phyloP scores from a whole-genome alignment of 2,888 invertebrate species.

The Venustoraphidia nigricollis region DNA sequence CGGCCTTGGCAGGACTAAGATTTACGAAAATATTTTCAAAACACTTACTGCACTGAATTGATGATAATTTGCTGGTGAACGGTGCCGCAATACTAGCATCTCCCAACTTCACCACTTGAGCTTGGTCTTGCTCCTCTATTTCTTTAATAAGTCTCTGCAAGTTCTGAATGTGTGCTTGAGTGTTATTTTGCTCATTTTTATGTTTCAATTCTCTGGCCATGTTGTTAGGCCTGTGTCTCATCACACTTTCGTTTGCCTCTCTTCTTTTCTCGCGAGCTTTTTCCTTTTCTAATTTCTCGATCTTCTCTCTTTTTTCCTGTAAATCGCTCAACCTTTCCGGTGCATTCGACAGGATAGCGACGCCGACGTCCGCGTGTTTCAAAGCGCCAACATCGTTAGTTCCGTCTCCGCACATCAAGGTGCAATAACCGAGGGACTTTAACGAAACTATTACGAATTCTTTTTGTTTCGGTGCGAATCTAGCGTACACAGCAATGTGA shows the following conservation, averaged over 20 bases:
- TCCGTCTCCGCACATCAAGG: conserved; percentile 99
- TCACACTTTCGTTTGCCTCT: conserved; percentile 13
- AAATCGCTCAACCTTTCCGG: conserved; percentile 39
- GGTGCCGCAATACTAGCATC: conserved; percentile 99
- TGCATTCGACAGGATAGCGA: conserved; percentile 75
- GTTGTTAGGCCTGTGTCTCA: conserved; percentile 11
- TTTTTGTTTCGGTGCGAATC: conserved; percentile 98
- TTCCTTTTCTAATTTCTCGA: conserved; percentile 15
- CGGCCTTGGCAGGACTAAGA: not conserved
- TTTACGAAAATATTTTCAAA: conserved; percentile 2
- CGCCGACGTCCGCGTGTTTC: conserved; percentile 96
- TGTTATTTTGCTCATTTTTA: conserved; percentile 18
- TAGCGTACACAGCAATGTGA: conserved; percentile 80
- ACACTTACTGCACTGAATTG: conserved; percentile 81
- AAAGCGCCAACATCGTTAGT: conserved; percentile 99
- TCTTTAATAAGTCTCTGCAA: conserved; percentile 62
- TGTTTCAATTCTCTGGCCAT: conserved; percentile 14
- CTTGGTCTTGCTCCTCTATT: conserved; percentile 72
- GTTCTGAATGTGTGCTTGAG: conserved; percentile 27
- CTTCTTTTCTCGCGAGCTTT: conserved; percentile 15
- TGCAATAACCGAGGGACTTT: conserved; percentile 73
- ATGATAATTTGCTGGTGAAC: conserved; percentile 93
- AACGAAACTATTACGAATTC: conserved; percentile 85
- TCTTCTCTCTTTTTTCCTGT: conserved; percentile 21
- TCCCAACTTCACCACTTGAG: conserved; percentile 84